Percentiles rank a stretch among this genome's conserved stretches.
Conservation (phyloP, 2,888 invertebrate species). For the Acanthosepion pharaonis region DNA sequence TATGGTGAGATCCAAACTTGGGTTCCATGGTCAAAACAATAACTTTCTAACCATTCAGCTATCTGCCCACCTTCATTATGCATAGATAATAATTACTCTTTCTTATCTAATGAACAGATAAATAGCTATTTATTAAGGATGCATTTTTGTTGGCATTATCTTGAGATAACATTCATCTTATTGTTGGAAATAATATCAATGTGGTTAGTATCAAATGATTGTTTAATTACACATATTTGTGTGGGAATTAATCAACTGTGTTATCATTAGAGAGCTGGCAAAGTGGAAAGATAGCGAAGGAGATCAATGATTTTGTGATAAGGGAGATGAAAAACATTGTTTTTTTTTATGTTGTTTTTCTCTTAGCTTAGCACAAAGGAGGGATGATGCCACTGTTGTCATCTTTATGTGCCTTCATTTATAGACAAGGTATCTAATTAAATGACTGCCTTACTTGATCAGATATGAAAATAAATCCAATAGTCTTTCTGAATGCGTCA, state of each 20-base stretch:
- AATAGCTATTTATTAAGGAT: not conserved
- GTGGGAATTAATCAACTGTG: conserved; percentile 1
- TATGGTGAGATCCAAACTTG: no score
- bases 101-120: not conserved
- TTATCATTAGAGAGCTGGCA: not conserved
- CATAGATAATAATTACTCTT: not conserved
- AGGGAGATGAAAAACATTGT: not conserved
- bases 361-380: not conserved
- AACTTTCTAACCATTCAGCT: no score
- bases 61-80: not conserved
- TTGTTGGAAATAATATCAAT: not conserved
- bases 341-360: not conserved
- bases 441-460: no score
- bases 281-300: not conserved
- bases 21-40: no score
- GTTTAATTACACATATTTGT: not conserved
- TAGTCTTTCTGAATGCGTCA: no score
- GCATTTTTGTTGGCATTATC: conserved; percentile 13
- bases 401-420: no score
- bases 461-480: no score
- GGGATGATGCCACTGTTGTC: no score
- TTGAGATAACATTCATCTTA: not conserved
- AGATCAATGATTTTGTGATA: not conserved
- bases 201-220: not conserved
- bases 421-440: no score